Base-by-base conservation (phyloP, 2,113 vertebrate species). In the Eidolon helvum region DNA sequence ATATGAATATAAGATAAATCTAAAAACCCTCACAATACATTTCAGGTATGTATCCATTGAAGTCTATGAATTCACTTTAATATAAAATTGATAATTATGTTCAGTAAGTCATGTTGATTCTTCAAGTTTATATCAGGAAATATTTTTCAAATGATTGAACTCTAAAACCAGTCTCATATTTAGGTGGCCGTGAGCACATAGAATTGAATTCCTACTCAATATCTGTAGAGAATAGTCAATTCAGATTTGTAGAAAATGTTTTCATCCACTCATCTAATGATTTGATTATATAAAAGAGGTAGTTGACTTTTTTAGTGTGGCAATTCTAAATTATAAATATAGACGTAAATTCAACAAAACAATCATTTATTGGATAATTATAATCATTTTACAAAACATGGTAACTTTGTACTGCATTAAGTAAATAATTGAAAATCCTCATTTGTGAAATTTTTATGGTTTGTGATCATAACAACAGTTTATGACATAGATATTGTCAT, bases 281-380 rank as follows among this genome's bases (percentile, higher is more conserved):
- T 94, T 87, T 82, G 89, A 78, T 97, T 97, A 95, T 16, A 95
- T 40, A 19, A 94, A 57, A 97, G 97, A 98, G 7, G 11, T 55
- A 84, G 72, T 80, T 87, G 63, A 96, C 82, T 97, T 40, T 93
- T 96, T 96, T 97, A 95, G 21, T 98, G 92, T 72, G 82, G 65
- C 40, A 93, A 71, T 79, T 94, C 7, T 97, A 98, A 98, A 97
- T 98, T 98, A 98, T 97, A 96, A 94, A 97, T 96, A 91, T 90
- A 78, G 38, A 95, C 85, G 90, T 87, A 98, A 97, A 98, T 97
- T 98, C 90, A 97, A 78, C 48, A n/a, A 2, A 78, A 96, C n/a
- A 93, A 95, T 96, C 72, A 97, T 91, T 96, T 98, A 88, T 95
- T 68, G 90, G 85, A 59, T 83, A 98, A 98, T 98, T 97, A 97